Base-by-base conservation (phyloP, 2,888 invertebrate genomes). In the Theodoxus fluviatilis region DNA sequence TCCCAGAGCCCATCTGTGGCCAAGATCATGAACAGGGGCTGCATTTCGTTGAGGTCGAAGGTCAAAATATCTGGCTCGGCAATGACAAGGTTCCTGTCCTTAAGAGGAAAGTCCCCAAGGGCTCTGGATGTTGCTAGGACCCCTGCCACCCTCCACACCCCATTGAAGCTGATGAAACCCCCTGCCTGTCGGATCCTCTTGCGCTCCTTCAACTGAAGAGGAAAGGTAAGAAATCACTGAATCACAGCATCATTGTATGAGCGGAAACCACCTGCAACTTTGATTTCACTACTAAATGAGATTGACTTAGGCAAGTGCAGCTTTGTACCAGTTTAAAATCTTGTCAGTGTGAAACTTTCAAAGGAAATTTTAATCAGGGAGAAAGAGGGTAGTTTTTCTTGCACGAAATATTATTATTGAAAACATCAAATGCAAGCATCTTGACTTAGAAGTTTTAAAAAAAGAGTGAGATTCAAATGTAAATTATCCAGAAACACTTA, bases 1-100 rank as follows among this genome's bases (percentile, higher is more conserved):
- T 98, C 98, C 97, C 97, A 98, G 40, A 98, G 90, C 1, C 98
- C 98, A 89, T 98, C 98, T 0, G 96, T 94, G 18, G 97, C 98
- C 71, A 98, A 89, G 74, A 98, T 92, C 78, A 97, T 88, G 88
- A 98, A 98, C 89, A 92, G 91, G 0, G 96, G 95, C 83, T 84
- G 92, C 83, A 94, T 93, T 87, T 95, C 94, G 71, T 91, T 90
- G 71, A 97, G 89, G 87, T 96, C 94, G 85, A 97, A 96, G 38
- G 95, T 94, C 79, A 95, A 89, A 78, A 98, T 94, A 86, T 98
- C 97, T 7, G 98, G 98, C 87, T 96, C 95, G 2, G 97, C 96
- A 78, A 96, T 96, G 70, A 98, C 94, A 83, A 96, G 91, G 85
- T 94, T 94, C 85, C 93, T 94, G 85, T 95, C 95, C 78, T 98